Percentiles rank a stretch among this genome's conserved stretches.
phyloP scores from a whole-genome alignment of 2,113 vertebrate genomes.

The Indicator maculatus region DNA sequence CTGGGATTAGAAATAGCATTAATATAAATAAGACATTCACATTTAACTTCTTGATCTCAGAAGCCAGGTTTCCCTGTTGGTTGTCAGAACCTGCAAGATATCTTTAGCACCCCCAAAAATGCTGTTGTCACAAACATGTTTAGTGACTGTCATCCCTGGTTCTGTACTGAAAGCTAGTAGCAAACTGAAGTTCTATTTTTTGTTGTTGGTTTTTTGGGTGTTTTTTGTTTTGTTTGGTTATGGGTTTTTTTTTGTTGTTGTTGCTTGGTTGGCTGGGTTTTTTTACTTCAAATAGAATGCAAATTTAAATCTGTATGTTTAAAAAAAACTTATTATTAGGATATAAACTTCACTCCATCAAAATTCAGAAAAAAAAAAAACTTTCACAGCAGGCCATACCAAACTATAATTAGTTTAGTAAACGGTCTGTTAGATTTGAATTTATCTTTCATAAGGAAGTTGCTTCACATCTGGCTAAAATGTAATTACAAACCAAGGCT shows the following conservation, averaged over 20 bases:
- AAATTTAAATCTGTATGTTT: not conserved
- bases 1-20: not conserved
- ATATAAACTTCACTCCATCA: not conserved
- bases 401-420: not conserved
- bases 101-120: not conserved
- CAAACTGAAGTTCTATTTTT: not conserved
- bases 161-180: not conserved
- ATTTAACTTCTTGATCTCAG: not conserved
- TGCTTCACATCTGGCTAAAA: not conserved
- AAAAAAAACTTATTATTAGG: not conserved
- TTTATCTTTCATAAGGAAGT: not conserved
- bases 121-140: not conserved
- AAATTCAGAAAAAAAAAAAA: not conserved
- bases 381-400: not conserved
- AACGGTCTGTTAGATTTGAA: not conserved
- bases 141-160: not conserved
- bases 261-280: too few relatives aligned
- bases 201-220: too few relatives aligned
- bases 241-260: too few relatives aligned
- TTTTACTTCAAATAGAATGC: not conserved
- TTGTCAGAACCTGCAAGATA: not conserved
- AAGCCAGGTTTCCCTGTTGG: not conserved
- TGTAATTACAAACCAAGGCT: not conserved
- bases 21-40: not conserved
- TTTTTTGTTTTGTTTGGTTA: too few relatives aligned